Conservation (phyloP, 2,888 invertebrate species). For the Chymomyza caudatula region DNA sequence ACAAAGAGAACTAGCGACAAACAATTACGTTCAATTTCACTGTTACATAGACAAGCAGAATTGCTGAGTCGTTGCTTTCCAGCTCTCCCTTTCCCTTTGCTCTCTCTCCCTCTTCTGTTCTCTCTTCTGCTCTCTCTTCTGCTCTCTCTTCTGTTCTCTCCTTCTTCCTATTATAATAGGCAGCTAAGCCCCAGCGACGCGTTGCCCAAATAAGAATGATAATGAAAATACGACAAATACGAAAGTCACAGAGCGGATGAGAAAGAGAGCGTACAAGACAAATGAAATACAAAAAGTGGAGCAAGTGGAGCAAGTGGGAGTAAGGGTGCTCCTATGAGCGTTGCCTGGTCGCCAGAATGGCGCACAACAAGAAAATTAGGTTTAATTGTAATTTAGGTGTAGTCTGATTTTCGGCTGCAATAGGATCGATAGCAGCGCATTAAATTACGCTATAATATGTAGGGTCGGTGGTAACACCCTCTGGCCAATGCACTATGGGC, state of each 20-base stretch:
- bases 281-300: not conserved
- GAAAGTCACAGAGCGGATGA: not conserved
- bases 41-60: conserved; percentile 10
- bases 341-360: not conserved
- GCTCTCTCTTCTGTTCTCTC: not conserved
- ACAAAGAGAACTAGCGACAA: conserved; percentile 8
- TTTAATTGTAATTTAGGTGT: conserved; percentile 65
- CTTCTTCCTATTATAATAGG: not conserved
- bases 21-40: conserved; percentile 61
- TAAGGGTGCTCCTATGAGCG: not conserved
- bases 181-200: not conserved
- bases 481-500: conserved; percentile 16
- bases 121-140: no score
- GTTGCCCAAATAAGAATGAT: conserved; percentile 4
- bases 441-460: conserved; percentile 33
- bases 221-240: conserved; percentile 22
- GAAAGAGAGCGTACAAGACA: not conserved
- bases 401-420: conserved; percentile 21
- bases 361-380: conserved; percentile 29
- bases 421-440: conserved; percentile 45
- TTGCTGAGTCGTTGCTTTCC: conserved; percentile 16
- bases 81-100: not conserved
- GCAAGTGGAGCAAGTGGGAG: not conserved
- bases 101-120: not conserved
- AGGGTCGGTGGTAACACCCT: not conserved